Conservation (phyloP, 2,113 vertebrate genomes). For the Microcebus tavaratra region DNA sequence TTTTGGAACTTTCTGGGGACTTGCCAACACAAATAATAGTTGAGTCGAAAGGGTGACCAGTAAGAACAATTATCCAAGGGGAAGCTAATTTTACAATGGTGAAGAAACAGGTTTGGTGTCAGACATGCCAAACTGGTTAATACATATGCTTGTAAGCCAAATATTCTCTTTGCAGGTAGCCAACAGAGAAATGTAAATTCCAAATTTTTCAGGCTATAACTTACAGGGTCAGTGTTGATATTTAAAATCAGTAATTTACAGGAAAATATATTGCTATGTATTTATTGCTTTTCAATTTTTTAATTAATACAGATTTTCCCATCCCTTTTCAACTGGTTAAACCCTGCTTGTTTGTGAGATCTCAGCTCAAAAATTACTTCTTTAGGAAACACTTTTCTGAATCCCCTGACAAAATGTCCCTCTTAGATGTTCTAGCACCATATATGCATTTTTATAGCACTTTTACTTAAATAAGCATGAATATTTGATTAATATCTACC, state of each 20-base stretch:
- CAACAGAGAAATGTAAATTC: constrained; percentile 11
- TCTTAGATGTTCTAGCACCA: neutral
- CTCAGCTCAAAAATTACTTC: neutral
- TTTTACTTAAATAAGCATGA: neutral
- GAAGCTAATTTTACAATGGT: neutral
- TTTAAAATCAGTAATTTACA: neutral
- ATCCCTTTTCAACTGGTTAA: neutral
- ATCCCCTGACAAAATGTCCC: neutral
- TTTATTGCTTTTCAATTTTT: neutral
- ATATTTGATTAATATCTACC: neutral
- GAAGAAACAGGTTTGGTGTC: neutral
- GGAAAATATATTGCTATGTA: neutral
- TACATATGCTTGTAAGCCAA: neutral
- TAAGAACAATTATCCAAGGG: neutral
- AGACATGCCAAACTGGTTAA: neutral
- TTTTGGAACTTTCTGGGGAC: constrained; percentile 17
- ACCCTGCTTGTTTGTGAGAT: neutral
- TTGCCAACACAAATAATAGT: constrained; percentile 8
- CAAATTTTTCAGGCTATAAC: neutral
- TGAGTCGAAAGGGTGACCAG: neutral
- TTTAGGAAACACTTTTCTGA: neutral
- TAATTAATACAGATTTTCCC: neutral
- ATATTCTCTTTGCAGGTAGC: neutral
- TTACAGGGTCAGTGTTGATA: neutral
- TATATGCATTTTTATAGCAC: neutral